A percentile compares a stretch with the other conserved stretches of the same genome.
These are phyloP conservation scores for Biston stratarius DNA, from an alignment of 2,888 invertebrate genomes.

Conservation along the genomic window DNA sequence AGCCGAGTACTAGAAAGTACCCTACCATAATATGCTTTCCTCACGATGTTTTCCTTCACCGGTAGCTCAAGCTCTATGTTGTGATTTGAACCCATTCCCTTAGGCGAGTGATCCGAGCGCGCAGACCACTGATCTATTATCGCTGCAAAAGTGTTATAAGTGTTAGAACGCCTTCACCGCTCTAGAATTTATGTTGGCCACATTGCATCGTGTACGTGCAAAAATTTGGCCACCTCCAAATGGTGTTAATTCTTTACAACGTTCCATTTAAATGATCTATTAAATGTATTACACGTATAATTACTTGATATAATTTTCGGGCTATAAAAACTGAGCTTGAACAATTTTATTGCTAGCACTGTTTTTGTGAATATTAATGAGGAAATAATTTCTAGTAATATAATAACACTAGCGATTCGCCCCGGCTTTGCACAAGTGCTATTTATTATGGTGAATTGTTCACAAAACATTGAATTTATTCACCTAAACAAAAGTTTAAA, in stretches of 20 bases:
- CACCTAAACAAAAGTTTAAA: too few relatives aligned
- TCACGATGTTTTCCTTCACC: too few relatives aligned
- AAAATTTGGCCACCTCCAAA: slow-evolving; percentile 31
- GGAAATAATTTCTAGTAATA: slow-evolving; percentile 4
- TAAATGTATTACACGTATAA: slow-evolving; percentile 29
- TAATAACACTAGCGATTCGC: background rate
- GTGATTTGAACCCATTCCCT: too few relatives aligned
- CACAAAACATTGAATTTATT: too few relatives aligned
- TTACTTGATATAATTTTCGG: slow-evolving; percentile 15
- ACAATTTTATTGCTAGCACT: slow-evolving; percentile 21
- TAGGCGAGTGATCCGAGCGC: too few relatives aligned
- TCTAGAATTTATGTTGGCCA: background rate
- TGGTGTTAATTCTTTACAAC: slow-evolving; percentile 25
- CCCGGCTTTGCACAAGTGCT: too few relatives aligned
- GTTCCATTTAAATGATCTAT: slow-evolving; percentile 36
- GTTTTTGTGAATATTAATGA: slow-evolving; percentile 14
- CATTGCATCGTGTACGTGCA: slow-evolving; percentile 21
- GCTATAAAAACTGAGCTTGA: slow-evolving; percentile 19
- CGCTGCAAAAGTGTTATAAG: too few relatives aligned
- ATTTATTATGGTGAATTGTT: too few relatives aligned
- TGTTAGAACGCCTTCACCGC: background rate
- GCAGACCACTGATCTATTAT: too few relatives aligned
- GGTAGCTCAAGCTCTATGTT: too few relatives aligned
- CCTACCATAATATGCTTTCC: too few relatives aligned
- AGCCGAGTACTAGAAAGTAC: too few relatives aligned